Conservation (phyloP, 2,888 invertebrate species). For the Trachelus troglodyta region DNA sequence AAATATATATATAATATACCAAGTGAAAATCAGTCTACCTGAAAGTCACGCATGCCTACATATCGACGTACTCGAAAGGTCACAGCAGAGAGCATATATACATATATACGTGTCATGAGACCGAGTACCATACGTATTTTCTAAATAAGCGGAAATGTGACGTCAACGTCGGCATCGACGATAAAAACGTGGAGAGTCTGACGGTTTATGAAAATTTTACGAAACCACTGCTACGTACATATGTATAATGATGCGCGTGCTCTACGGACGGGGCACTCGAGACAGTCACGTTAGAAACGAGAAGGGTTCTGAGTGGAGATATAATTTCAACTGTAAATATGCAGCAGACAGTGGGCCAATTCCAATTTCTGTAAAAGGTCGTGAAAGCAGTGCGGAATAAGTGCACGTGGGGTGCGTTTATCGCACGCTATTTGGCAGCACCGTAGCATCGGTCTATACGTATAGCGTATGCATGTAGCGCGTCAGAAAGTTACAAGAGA, state of each 20-base stretch:
- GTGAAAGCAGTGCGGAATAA: neutral
- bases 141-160: neutral
- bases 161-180: neutral
- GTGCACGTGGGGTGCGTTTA: neutral
- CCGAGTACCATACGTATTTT: neutral
- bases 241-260: neutral
- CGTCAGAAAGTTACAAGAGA: neutral
- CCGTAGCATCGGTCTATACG: neutral
- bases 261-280: neutral
- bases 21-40: neutral
- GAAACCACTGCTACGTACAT: neutral
- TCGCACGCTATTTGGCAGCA: neutral
- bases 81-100: neutral
- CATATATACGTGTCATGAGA: neutral
- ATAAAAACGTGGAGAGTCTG: neutral
- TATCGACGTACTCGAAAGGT: neutral
- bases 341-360: neutral
- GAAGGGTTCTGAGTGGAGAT: neutral
- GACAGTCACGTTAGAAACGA: neutral
- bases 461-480: neutral
- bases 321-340: conserved; percentile 1
- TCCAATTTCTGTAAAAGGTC: neutral
- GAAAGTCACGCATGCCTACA: neutral
- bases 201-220: neutral
- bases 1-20: neutral